A percentile compares a stretch with the other conserved stretches of the same genome.
Evolutionary conservation across 1,140 invertebrate genomes (phyloP).

Genomic region (Zaprionus capensis): DNA sequence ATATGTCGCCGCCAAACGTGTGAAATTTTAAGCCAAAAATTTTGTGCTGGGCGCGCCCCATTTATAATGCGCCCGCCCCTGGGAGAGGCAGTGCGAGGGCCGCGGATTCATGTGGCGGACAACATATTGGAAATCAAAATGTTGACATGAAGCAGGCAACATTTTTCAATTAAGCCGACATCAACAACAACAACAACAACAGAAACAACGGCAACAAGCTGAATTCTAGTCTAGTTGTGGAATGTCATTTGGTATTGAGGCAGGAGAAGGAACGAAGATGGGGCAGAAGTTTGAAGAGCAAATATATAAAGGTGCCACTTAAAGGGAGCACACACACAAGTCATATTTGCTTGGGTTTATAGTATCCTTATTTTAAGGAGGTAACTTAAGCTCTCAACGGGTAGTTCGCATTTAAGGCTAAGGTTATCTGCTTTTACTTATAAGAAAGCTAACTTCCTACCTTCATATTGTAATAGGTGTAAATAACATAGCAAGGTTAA

Average conservation of each 20-base stretch:
- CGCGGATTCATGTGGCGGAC: conserved; percentile 30
- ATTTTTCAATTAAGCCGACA: conserved; percentile 76
- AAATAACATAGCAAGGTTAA: too few species aligned
- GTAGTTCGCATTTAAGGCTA: too few species aligned
- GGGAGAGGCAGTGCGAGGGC: background rate
- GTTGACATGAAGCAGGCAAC: conserved; percentile 71
- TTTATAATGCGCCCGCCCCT: conserved; percentile 50
- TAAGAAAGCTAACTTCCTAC: too few species aligned
- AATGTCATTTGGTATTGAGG: conserved; percentile 13
- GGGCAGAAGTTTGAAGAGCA: background rate
- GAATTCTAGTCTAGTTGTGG: conserved; percentile 10
- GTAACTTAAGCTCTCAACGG: too few species aligned
- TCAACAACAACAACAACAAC: conserved; percentile 32
- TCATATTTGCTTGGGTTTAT: too few species aligned
- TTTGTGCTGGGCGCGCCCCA: conserved; percentile 42
- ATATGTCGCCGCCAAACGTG: conserved; percentile 73
- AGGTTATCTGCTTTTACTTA: too few species aligned
- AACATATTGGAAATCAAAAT: conserved; percentile 82
- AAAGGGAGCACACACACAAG: background rate
- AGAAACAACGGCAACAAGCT: conserved; percentile 20
- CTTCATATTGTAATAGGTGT: too few species aligned
- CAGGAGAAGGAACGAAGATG: background rate
- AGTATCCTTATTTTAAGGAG: too few species aligned
- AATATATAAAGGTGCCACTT: background rate
- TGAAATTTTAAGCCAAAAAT: conserved; percentile 74